Evolutionary conservation across 2,888 invertebrate species (phyloP).

Genomic region (Minunthozetes semirufus): DNA sequence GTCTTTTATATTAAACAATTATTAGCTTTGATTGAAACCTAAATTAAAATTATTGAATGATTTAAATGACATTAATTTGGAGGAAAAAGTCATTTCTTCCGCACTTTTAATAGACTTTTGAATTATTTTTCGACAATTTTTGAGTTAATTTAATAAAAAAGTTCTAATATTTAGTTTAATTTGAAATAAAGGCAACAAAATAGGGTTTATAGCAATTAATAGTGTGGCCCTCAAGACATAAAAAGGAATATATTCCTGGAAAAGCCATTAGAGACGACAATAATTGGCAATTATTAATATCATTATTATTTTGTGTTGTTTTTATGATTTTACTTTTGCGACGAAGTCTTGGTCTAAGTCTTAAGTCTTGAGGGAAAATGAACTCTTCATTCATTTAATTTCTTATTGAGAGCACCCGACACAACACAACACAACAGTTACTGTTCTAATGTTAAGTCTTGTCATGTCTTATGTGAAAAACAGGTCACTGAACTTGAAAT

Average conservation of each 20-base stretch:
- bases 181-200: background rate
- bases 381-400: slow-evolving; percentile 27
- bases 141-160: background rate
- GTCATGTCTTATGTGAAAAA: background rate
- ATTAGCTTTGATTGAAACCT: background rate
- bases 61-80: background rate
- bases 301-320: slow-evolving; percentile 7
- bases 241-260: background rate
- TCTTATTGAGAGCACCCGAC: background rate
- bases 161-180: slow-evolving; percentile 2
- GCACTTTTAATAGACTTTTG: too few species aligned
- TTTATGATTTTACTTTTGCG: slow-evolving; percentile 20
- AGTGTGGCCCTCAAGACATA: background rate
- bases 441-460: background rate
- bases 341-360: background rate
- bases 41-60: background rate
- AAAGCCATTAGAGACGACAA: slow-evolving; percentile 19
- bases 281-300: slow-evolving; percentile 27
- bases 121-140: background rate
- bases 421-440: too few species aligned
- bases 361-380: slow-evolving; percentile 19
- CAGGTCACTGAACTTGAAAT: slow-evolving; percentile 24
- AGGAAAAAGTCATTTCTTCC: background rate
- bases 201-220: slow-evolving; percentile 13
- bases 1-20: background rate